Percentiles rank a stretch among this genome's conserved stretches.
These are phyloP conservation scores for Bursaphelenchus mucronatus DNA, from an alignment of 1,140 invertebrate species.

Conservation along the genomic window DNA sequence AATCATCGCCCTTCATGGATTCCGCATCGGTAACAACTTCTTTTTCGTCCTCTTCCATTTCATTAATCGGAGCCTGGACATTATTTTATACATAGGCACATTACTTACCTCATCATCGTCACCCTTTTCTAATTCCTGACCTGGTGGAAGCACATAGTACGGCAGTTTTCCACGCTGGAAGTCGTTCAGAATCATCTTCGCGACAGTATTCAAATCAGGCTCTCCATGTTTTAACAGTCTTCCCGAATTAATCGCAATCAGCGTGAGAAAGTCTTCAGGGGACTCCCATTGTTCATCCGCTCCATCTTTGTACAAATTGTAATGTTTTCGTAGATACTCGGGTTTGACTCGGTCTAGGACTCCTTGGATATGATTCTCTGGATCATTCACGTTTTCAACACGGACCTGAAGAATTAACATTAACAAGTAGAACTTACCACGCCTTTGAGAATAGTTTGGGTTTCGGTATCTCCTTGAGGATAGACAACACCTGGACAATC, in stretches of 20 bases:
- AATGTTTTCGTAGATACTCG: slow-evolving; percentile 86
- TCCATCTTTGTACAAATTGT: slow-evolving; percentile 64
- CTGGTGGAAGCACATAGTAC: slow-evolving; percentile 50
- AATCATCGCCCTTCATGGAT: slow-evolving; percentile 27
- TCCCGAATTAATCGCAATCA: slow-evolving; percentile 77
- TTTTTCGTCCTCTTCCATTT: slow-evolving; percentile 42
- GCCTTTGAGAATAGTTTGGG: slow-evolving; percentile 87
- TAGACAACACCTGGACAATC: slow-evolving; percentile 99
- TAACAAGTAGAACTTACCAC: slow-evolving; percentile 61
- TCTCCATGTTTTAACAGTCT: slow-evolving; percentile 92
- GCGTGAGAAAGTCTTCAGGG: slow-evolving; percentile 82
- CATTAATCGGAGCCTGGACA: slow-evolving; percentile 51
- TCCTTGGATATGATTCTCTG: slow-evolving; percentile 81
- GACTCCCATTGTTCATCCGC: slow-evolving; percentile 65
- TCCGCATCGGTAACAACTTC: slow-evolving; percentile 36
- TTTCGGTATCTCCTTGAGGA: slow-evolving; percentile 78
- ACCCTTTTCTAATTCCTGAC: slow-evolving; percentile 34
- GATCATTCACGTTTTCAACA: slow-evolving; percentile 86
- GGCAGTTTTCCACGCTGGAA: slow-evolving; percentile 75
- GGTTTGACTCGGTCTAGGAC: slow-evolving; percentile 80
- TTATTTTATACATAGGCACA: not conserved
- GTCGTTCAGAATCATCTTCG: slow-evolving; percentile 95
- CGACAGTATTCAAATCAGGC: slow-evolving; percentile 79
- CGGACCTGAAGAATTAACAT: slow-evolving; percentile 67
- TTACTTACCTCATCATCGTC: slow-evolving; percentile 29